Base-by-base conservation (phyloP, 2,888 invertebrate genomes). In the Cinara cedri region DNA sequence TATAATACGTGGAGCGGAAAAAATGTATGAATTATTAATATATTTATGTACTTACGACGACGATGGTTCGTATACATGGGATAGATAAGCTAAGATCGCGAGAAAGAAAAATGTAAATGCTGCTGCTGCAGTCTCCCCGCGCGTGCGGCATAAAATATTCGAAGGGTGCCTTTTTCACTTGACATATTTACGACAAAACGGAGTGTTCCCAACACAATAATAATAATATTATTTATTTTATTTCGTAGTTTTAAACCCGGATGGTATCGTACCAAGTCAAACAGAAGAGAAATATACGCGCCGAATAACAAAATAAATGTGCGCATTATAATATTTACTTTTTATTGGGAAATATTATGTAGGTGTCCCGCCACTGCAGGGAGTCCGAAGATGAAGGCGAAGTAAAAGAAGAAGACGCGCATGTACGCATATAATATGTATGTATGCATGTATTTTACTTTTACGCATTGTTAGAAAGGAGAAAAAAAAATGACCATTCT, bases 121-220 rank as follows among this genome's bases (percentile, higher is more conserved):
- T 44, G 51, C 11, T 34, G 16, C 19, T 8, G 34, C 21, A 24
- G 26, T 49, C n/a, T n/a, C 26, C 46, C 24, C 14, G 34, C 26
- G 34, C 16, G 62, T 51, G 74, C 24, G 14, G 19, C 16, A 66
- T 66, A 76, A 76, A 76, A 66, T 76, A 76, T 76, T 66, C 76
- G 76, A 76, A 68, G 68, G 76, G 66, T 76, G 76, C 66, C 55
- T 68, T 76, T 71, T 68, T 76, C 76, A 57, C 66, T 76, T 76
- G 76, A 68, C 76, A 76, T 76, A 76, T 76, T 76, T 76, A 76
- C 68, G 76, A 76, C 76, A 49, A 76, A 76, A 76, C 76, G 57
- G 76, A 76, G 76, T 76, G 57, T 76, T 55, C 76, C 76, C 68
- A 76, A 76, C 76, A 76, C 66, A 76, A 76, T 68, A 68, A 34